Base-by-base conservation (phyloP, 1,140 invertebrate genomes). In the Aphelenchoides avenae region DNA sequence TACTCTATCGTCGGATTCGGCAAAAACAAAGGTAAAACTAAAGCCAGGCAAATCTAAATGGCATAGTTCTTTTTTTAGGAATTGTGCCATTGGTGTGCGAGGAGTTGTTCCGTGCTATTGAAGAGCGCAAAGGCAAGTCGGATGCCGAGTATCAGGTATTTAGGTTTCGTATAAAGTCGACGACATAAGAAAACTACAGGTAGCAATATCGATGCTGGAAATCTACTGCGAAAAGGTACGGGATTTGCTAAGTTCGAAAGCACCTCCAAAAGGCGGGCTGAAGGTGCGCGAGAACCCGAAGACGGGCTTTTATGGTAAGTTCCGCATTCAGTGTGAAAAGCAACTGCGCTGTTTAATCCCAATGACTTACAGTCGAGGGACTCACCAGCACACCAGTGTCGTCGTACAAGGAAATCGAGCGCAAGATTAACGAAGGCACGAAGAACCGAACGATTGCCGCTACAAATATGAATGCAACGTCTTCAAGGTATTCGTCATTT, bases 61-160 rank as follows among this genome's bases (percentile, higher is more conserved):
- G 5, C 4, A 24, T 46, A n/a, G 42, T 80, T 30, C 18, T 70
- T 27, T 62, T 70, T 71, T 79, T 82, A 54, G 89, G 89, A 44
- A 87, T 92, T 52, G 88, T 90, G 24, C 89, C 89, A 5, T 80
- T 87, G 65, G 88, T 89, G 76, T 90, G 88, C 77, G 82, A 86
- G 52, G 84, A 88, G 61, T 79, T 92, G 33, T 89, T 91, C 75
- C 77, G 82, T n/a, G 77, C 82, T 51, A 83, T 85, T 33, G 79
- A 81, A 34, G 76, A 79, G 44, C 81, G 81, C 57, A 81, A 78
- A 53, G 60, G 64, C 13, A 77, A 79, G 5, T 18, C 26, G 18
- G 30, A 15, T 15, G 56, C 51, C 39, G 76, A 81, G 52, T 80
- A 68, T 75, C 79, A 82, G 66, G 81, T 81, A 63, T 44, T 51